phyloP scores from a whole-genome alignment of 1,140 invertebrate genomes.

The Aricia agestis region DNA sequence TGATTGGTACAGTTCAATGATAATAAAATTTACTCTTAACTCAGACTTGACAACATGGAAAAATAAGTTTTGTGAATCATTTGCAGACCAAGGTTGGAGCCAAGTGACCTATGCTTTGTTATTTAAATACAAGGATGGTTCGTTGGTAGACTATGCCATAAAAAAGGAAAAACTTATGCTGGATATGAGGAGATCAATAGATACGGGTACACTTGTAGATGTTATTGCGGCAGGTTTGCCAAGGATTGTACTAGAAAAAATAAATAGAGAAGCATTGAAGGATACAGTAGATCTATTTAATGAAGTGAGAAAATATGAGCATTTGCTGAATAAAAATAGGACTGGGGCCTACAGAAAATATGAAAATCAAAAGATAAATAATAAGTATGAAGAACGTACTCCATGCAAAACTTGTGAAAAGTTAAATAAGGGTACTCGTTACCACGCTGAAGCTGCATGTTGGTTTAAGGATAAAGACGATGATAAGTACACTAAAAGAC shows the following conservation, averaged over 20 bases:
- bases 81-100: conserved; percentile 36
- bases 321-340: conserved; percentile 20
- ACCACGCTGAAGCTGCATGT: conserved; percentile 22
- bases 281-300: conserved; percentile 27
- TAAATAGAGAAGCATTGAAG: conserved; percentile 26
- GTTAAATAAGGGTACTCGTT: conserved; percentile 27
- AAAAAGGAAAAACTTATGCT: conserved; percentile 18
- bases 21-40: conserved; percentile 34
- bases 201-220: conserved; percentile 16
- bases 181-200: conserved; percentile 15
- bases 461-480: conserved; percentile 24
- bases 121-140: conserved; percentile 6
- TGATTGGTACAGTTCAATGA: conserved; percentile 45
- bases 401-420: conserved; percentile 27
- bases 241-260: conserved; percentile 23
- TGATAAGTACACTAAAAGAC: conserved; percentile 7
- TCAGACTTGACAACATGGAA: conserved; percentile 38
- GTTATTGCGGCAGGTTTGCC: conserved; percentile 24
- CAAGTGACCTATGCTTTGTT: conserved; percentile 2
- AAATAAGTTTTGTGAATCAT: conserved; percentile 29
- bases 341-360: conserved; percentile 8
- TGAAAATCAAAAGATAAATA: neutral
- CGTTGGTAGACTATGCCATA: conserved; percentile 16
- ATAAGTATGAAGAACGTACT: conserved; percentile 16
- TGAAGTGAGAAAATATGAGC: conserved; percentile 28